Evolutionary conservation across 2,113 vertebrate species (phyloP).

Genomic region (Pelusios castaneus): DNA sequence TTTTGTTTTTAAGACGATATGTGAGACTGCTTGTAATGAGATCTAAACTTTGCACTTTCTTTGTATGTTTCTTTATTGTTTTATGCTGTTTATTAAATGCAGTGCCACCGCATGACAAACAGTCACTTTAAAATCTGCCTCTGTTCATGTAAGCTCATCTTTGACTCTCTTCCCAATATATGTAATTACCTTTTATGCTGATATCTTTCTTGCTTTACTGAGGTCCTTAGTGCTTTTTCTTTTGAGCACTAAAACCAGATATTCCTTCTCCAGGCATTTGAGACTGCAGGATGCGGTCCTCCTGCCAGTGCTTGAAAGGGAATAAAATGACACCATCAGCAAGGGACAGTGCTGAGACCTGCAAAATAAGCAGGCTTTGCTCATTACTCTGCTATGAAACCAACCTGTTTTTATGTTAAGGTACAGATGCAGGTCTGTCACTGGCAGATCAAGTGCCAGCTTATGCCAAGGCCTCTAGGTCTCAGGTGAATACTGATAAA

Average conservation of each 20-base stretch:
- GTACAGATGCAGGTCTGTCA: not conserved
- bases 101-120: not conserved
- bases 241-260: not conserved
- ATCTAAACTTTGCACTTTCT: not conserved
- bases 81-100: not conserved
- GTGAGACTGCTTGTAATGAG: not conserved
- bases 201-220: not conserved
- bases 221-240: not conserved
- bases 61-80: not conserved
- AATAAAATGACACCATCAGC: not conserved
- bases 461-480: not conserved
- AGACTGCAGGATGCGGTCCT: not conserved
- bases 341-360: not conserved
- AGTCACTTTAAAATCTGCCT: not conserved
- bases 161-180: not conserved
- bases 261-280: not conserved
- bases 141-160: not conserved
- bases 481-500: not conserved
- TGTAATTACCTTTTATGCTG: not conserved
- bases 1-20: not conserved
- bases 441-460: not conserved
- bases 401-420: not conserved
- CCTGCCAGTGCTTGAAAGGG: not conserved
- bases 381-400: not conserved
- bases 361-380: not conserved